Conservation (phyloP, 2,888 invertebrate species). For the Dryococelus australis region DNA sequence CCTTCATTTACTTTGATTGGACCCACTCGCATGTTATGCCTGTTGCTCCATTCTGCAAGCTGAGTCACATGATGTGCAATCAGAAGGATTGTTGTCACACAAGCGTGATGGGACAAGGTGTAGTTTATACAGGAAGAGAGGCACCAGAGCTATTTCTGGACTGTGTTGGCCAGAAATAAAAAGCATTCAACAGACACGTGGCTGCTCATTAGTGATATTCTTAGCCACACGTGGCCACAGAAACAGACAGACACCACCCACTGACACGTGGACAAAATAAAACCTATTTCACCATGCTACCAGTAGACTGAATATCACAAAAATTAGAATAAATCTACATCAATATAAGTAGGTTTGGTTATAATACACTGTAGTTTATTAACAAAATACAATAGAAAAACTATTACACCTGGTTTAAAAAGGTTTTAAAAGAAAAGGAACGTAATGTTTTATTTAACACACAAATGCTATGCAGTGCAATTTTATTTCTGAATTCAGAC, state of each 20-base stretch:
- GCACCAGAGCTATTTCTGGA: background rate
- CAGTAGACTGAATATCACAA: too few species aligned
- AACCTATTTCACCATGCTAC: background rate
- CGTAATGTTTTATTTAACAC: too few species aligned
- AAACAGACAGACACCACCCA: background rate
- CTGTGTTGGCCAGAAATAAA: background rate
- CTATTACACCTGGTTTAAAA: too few species aligned
- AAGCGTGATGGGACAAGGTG: slow-evolving; percentile 16
- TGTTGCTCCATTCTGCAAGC: background rate
- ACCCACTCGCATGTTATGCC: slow-evolving; percentile 7
- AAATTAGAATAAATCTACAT: too few species aligned
- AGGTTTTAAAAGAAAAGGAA: too few species aligned
- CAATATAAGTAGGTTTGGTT: too few species aligned
- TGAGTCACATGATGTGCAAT: background rate
- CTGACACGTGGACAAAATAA: slow-evolving; percentile 10
- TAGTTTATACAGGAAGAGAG: slow-evolving; percentile 16
- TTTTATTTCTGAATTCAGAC: too few species aligned
- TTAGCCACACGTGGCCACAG: slow-evolving; percentile 2
- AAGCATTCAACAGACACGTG: slow-evolving; percentile 8
- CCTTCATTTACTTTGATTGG: slow-evolving; percentile 9
- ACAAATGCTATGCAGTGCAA: too few species aligned
- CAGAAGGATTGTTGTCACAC: background rate
- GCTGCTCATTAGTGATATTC: slow-evolving; percentile 16
- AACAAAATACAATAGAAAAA: too few species aligned
- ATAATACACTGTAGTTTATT: too few species aligned